A percentile compares a stretch with the other conserved stretches of the same genome.
These are phyloP conservation scores for Drosophila kepulauana DNA, from an alignment of 1,140 invertebrate genomes.

Conservation along the genomic window DNA sequence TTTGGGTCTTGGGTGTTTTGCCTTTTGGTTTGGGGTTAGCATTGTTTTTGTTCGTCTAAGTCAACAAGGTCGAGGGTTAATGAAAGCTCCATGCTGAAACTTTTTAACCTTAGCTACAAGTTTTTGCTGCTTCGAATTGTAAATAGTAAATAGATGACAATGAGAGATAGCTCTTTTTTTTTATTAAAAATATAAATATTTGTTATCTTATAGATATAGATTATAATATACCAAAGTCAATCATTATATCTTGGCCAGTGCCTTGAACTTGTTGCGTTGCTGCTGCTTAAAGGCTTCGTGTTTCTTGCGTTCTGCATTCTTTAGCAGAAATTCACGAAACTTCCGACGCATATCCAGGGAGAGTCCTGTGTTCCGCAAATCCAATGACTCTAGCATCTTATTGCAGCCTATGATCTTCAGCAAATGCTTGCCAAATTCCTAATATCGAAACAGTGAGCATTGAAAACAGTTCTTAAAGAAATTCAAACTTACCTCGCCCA, in stretches of 20 bases:
- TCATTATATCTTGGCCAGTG: constrained; percentile 56
- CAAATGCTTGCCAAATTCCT: constrained; percentile 76
- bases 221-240: not conserved
- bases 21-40: constrained; percentile 47
- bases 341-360: constrained; percentile 55
- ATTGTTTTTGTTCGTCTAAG: constrained; percentile 78
- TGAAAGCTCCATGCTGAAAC: constrained; percentile 55
- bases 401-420: constrained; percentile 72
- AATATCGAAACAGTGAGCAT: not conserved
- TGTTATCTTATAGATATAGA: not conserved
- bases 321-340: constrained; percentile 64
- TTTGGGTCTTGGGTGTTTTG: constrained; percentile 28
- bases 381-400: constrained; percentile 68
- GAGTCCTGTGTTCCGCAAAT: constrained; percentile 74
- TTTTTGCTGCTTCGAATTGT: not conserved
- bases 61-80: constrained; percentile 78
- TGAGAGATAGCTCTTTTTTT: not conserved
- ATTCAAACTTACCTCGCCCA: constrained; percentile 61
- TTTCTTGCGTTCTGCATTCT: constrained; percentile 68
- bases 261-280: constrained; percentile 66
- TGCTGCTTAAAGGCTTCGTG: constrained; percentile 53
- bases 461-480: not conserved
- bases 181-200: not conserved
- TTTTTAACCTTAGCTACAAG: not conserved
- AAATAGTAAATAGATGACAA: not conserved